These are phyloP conservation scores for Bubo scandiacus DNA, from an alignment of 2,113 vertebrate species.

Conservation along the genomic window DNA sequence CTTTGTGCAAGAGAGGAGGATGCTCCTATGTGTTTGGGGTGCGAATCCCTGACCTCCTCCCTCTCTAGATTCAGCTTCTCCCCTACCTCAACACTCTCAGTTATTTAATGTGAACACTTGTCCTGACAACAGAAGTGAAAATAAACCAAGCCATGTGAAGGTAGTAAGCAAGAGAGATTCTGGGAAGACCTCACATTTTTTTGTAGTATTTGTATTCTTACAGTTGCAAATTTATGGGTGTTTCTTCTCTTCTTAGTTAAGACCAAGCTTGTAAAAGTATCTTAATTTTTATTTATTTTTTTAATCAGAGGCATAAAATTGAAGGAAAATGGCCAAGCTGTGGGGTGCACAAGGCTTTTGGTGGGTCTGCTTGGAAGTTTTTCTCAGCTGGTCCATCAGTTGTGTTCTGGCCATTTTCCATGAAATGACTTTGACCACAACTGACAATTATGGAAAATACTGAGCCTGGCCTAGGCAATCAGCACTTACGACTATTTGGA, in stretches of 20 bases:
- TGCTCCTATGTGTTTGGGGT: accelerated
- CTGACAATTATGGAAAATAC: not conserved
- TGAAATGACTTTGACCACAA: not conserved
- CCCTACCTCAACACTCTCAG: not conserved
- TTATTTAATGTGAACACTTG: not conserved
- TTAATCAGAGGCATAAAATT: not conserved
- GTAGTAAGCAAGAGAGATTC: not conserved
- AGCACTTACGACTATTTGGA: not conserved
- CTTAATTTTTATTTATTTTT: not conserved
- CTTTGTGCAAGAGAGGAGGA: not conserved
- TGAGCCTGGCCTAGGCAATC: not conserved
- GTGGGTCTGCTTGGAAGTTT: not conserved
- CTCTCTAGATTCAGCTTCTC: not conserved
- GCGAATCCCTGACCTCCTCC: not conserved
- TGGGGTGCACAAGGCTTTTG: not conserved
- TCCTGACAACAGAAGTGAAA: not conserved
- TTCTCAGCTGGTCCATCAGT: not conserved
- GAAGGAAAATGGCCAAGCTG: not conserved
- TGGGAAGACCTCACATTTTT: not conserved
- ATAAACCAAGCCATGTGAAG: not conserved
- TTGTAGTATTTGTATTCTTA: not conserved
- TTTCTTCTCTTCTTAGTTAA: not conserved
- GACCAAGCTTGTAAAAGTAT: not conserved
- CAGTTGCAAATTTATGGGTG: not conserved
- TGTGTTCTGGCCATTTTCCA: not conserved